Evolutionary conservation across 2,113 vertebrate species (phyloP).

Genomic region (Esox niger): DNA sequence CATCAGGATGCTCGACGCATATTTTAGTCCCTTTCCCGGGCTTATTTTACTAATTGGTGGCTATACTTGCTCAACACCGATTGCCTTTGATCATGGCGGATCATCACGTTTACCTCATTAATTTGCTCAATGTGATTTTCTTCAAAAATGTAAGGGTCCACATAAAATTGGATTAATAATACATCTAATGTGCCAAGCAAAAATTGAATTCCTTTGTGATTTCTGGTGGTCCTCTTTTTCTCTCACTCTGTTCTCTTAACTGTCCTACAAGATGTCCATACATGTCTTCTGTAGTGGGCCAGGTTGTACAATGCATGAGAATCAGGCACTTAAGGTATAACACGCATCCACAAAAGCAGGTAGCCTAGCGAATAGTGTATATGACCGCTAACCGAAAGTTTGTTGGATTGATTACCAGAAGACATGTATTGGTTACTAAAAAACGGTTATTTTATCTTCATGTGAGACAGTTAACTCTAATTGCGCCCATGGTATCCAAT

Average conservation of each 20-base stretch:
- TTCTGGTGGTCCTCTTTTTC: slow-evolving; percentile 31
- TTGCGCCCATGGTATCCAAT: no score
- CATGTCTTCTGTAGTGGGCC: slow-evolving; percentile 18
- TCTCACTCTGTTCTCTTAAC: slow-evolving; percentile 26
- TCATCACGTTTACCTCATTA: slow-evolving; percentile 85
- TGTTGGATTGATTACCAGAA: no score
- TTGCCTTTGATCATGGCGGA: slow-evolving; percentile 81
- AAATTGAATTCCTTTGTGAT: slow-evolving; percentile 62
- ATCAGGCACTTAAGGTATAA: not conserved
- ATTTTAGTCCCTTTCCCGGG: slow-evolving; percentile 74
- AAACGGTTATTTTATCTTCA: no score
- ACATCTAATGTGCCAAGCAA: slow-evolving; percentile 67
- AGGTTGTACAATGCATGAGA: slow-evolving; percentile 5
- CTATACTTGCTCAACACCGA: slow-evolving; percentile 76
- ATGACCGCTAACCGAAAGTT: no score
- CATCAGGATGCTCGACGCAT: slow-evolving; percentile 72
- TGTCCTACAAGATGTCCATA: no score
- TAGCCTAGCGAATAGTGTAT: no score
- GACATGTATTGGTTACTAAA: no score
- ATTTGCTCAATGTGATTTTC: slow-evolving; percentile 67
- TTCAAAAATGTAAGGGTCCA: slow-evolving; percentile 61
- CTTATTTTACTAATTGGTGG: slow-evolving; percentile 83
- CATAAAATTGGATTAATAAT: slow-evolving; percentile 76
- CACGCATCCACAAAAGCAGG: not conserved
- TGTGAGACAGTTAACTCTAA: no score